phyloP scores from a whole-genome alignment of 2,797 vertebrate species.

The Phoxinus dragarum region DNA sequence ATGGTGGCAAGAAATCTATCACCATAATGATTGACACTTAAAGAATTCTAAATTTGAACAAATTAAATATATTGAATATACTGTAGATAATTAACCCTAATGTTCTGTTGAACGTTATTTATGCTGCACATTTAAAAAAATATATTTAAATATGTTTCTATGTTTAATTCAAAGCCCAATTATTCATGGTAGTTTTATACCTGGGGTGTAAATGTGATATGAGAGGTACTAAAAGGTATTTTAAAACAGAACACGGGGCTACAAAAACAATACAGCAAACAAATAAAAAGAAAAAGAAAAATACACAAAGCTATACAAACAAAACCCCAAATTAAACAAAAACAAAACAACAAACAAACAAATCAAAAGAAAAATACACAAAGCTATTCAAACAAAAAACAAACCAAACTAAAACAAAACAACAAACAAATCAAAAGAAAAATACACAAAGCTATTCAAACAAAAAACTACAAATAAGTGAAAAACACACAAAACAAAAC shows the following conservation, averaged over 20 bases:
- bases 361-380: neutral
- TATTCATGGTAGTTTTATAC: neutral
- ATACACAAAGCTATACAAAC: neutral
- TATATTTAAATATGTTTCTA: neutral
- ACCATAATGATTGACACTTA: slow-evolving; percentile 20
- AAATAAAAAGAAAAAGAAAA: neutral
- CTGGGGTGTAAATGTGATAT: neutral
- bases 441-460: too few relatives aligned
- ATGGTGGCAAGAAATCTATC: slow-evolving; percentile 41
- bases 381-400: neutral
- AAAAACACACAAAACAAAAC: neutral
- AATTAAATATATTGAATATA: slow-evolving; percentile 21
- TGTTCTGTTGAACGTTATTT: neutral
- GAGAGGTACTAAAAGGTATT: neutral
- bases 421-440: too few relatives aligned
- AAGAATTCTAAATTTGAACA: slow-evolving; percentile 1
- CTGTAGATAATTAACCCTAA: neutral
- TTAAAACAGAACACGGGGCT: neutral
- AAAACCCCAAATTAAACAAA: neutral
- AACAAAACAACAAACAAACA: neutral
- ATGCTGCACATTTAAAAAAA: neutral
- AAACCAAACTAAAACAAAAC: neutral
- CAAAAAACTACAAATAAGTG: neutral
- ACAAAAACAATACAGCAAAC: neutral
- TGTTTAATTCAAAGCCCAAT: neutral